Percentiles rank a stretch among this genome's conserved stretches.
These are phyloP conservation scores for Theropithecus gelada DNA, from an alignment of 2,113 vertebrate genomes.

Conservation along the genomic window DNA sequence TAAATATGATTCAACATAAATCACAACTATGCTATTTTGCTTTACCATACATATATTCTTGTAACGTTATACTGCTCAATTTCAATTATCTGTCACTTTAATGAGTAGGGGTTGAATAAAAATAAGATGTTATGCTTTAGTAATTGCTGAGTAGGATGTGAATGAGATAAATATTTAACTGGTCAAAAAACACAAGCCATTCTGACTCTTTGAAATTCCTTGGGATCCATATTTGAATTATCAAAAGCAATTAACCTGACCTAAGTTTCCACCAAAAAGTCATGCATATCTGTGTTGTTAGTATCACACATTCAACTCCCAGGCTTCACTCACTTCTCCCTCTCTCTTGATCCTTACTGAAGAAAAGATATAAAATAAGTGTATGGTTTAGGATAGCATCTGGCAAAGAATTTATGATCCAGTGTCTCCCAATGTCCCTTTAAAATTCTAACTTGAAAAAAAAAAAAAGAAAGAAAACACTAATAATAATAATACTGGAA, in stretches of 20 bases:
- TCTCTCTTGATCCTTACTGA: neutral
- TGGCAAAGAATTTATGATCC: neutral
- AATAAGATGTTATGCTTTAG: neutral
- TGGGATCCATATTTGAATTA: neutral
- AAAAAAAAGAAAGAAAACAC: neutral
- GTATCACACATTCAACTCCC: neutral
- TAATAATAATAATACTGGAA: neutral
- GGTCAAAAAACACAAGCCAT: neutral
- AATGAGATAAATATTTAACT: neutral
- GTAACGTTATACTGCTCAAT: neutral
- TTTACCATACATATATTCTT: neutral
- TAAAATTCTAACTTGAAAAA: neutral
- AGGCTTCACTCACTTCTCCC: neutral
- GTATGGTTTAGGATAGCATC: neutral
- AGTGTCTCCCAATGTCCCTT: neutral
- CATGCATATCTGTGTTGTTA: neutral
- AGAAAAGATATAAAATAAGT: neutral
- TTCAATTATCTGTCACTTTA: slow-evolving; percentile 4
- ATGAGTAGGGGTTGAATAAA: neutral
- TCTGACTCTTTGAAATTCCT: neutral
- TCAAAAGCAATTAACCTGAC: neutral
- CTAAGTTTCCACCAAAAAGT: neutral
- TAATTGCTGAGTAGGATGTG: neutral
- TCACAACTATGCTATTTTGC: neutral
- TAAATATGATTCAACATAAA: neutral